Evolutionary conservation across 2,113 vertebrate species (phyloP).

Genomic region (Prolemur simus): DNA sequence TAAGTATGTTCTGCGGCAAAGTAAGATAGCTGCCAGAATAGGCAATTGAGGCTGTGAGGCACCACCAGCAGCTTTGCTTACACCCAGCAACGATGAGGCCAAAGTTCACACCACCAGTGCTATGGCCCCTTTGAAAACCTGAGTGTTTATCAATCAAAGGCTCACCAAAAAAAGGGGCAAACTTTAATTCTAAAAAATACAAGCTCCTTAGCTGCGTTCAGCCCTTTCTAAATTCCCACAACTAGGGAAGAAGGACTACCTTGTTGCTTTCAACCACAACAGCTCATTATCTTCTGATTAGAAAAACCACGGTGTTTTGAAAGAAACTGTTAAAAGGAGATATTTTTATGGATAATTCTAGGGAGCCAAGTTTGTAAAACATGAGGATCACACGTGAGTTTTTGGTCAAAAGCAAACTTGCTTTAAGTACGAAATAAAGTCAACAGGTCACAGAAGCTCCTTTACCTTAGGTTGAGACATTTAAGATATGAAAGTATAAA

Average conservation of each 20-base stretch:
- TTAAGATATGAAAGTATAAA: neutral
- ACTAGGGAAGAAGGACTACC: neutral
- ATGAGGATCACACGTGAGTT: neutral
- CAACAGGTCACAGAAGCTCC: neutral
- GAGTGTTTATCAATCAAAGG: neutral
- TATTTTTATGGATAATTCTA: neutral
- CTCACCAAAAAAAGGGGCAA: neutral
- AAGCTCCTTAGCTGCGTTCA: neutral
- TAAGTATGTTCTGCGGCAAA: neutral
- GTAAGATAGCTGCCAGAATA: neutral
- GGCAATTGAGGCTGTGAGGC: neutral
- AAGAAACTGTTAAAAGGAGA: neutral
- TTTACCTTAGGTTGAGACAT: neutral
- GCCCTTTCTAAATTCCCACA: neutral
- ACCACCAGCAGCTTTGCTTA: neutral
- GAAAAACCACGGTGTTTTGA: neutral
- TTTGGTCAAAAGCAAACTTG: neutral
- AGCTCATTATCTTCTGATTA: neutral
- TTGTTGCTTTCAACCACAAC: neutral
- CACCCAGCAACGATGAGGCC: neutral
- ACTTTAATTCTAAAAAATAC: neutral
- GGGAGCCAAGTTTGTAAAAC: neutral
- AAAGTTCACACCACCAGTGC: neutral
- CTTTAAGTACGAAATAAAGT: conserved; percentile 1
- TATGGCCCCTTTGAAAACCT: neutral